A percentile compares a stretch with the other conserved stretches of the same genome.
Evolutionary conservation across 2,888 invertebrate genomes (phyloP).

Genomic region (Drosophila neutralis): DNA sequence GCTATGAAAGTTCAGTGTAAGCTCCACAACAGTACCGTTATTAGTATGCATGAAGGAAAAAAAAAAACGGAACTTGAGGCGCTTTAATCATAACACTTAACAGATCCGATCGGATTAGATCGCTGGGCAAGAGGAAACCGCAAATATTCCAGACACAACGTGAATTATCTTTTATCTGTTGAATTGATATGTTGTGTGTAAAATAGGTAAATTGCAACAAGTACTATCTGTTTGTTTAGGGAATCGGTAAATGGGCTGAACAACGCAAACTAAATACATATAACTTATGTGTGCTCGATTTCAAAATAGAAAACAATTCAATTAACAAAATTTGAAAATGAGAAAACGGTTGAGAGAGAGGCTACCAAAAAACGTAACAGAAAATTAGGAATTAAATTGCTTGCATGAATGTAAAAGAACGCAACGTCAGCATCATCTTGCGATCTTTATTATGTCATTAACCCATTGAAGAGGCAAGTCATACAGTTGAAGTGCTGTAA

Average conservation of each 20-base stretch:
- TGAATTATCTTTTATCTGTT: not conserved
- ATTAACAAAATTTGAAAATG: conserved; percentile 7
- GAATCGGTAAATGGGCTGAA: not conserved
- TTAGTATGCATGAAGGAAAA: conserved; percentile 31
- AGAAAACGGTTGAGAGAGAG: not conserved
- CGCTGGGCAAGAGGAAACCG: conserved; percentile 26
- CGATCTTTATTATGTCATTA: conserved; percentile 46
- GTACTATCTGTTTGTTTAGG: not conserved
- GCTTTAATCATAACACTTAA: conserved; percentile 34
- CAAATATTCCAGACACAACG: not conserved
- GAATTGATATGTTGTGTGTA: not conserved
- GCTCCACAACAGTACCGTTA: conserved; percentile 41
- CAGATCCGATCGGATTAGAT: conserved; percentile 22
- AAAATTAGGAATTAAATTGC: not conserved
- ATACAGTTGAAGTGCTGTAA: conserved; percentile 28
- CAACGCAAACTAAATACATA: not conserved
- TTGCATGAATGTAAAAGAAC: not conserved
- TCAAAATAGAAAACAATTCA: not conserved
- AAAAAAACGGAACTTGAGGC: conserved; percentile 46
- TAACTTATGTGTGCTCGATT: not conserved
- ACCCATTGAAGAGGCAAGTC: conserved; percentile 36
- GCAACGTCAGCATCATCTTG: conserved; percentile 12
- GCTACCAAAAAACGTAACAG: conserved; percentile 8
- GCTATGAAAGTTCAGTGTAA: conserved; percentile 49
- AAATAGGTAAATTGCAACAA: not conserved